Evolutionary conservation across 1,140 invertebrate species (phyloP).

Genomic region (Zaprionus gabonicus): DNA sequence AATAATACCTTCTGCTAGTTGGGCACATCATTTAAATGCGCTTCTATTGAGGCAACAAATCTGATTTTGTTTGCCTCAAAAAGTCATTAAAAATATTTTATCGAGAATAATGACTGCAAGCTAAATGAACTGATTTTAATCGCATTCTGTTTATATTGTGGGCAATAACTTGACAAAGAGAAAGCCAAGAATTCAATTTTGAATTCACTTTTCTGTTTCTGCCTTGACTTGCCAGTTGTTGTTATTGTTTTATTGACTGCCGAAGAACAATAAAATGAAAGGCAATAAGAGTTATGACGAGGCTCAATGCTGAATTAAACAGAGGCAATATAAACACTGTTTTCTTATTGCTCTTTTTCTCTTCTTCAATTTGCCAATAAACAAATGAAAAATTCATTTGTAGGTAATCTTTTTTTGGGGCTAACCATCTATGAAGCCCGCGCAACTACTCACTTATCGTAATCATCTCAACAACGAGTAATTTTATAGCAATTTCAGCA

Average conservation of each 20-base stretch:
- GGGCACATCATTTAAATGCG: neutral
- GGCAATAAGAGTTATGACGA: constrained; percentile 1
- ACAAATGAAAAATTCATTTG: constrained; percentile 34
- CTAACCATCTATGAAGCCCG: constrained; percentile 9
- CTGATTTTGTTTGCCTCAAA: constrained; percentile 45
- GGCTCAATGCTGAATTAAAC: neutral
- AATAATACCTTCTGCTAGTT: constrained; percentile 9
- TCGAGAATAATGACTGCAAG: constrained; percentile 31
- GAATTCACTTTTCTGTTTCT: neutral
- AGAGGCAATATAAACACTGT: constrained; percentile 11
- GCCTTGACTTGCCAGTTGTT: neutral
- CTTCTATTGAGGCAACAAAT: neutral
- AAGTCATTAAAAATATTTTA: constrained; percentile 58
- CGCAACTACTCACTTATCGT: constrained; percentile 20
- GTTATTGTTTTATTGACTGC: neutral
- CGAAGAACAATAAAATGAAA: neutral
- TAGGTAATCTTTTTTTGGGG: neutral
- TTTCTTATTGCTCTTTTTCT: neutral
- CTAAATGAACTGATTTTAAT: constrained; percentile 43
- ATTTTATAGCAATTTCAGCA: constrained; percentile 60
- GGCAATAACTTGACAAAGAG: constrained; percentile 54
- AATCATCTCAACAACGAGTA: constrained; percentile 55
- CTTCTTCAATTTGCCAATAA: neutral
- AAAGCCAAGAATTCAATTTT: constrained; percentile 25
- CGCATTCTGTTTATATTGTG: constrained; percentile 14